These are phyloP conservation scores for Thymelicus sylvestris DNA, from an alignment of 2,888 invertebrate species.

Conservation along the genomic window DNA sequence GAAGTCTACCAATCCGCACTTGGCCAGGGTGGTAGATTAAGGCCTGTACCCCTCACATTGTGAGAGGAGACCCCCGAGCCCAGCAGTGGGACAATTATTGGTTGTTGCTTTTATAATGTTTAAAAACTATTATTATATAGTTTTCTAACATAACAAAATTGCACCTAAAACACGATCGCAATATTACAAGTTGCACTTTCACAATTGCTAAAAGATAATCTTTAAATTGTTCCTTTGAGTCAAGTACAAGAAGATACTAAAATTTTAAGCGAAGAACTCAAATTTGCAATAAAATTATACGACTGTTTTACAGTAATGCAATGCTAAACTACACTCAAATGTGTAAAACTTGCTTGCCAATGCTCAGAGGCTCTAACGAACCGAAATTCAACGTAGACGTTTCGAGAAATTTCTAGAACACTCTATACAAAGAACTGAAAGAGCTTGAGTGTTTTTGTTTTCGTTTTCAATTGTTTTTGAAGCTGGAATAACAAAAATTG, in stretches of 20 bases:
- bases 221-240: conserved; percentile 4
- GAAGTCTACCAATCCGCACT: too few relatives aligned
- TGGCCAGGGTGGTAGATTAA: too few relatives aligned
- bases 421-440: conserved; percentile 24
- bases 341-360: conserved; percentile 6
- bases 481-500: conserved; percentile 3
- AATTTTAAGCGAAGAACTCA: conserved; percentile 6
- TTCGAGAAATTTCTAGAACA: conserved; percentile 24
- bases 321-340: conserved; percentile 17
- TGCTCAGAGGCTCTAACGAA: conserved; percentile 21
- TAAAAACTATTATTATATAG: too few relatives aligned
- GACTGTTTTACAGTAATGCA: conserved; percentile 10
- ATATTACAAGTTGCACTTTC: background rate
- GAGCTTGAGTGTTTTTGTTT: conserved; percentile 9
- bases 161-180: background rate
- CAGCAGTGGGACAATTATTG: too few relatives aligned
- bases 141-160: background rate
- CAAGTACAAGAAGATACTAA: conserved; percentile 3
- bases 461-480: conserved; percentile 4
- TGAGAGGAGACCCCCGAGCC: too few relatives aligned
- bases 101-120: too few relatives aligned
- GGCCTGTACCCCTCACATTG: too few relatives aligned
- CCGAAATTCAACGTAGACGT: conserved; percentile 15
- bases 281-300: conserved; percentile 15
- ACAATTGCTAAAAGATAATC: background rate